A percentile compares a stretch with the other conserved stretches of the same genome.
Conservation (phyloP, 2,113 vertebrate species). For the Neodon shergylaensis region DNA sequence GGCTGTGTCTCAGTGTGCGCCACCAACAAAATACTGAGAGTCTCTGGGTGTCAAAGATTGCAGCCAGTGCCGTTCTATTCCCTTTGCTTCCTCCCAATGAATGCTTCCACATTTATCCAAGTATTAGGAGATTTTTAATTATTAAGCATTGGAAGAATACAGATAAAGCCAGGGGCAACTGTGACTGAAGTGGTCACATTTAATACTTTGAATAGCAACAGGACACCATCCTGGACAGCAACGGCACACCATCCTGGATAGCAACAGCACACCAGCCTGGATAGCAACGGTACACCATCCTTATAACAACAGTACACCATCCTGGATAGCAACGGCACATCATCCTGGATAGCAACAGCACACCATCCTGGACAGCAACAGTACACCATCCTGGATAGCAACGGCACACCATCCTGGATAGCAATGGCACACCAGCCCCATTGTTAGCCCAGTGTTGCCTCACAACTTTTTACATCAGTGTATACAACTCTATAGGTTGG, state of each 20-base stretch:
- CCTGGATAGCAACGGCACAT: no score
- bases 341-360: no score
- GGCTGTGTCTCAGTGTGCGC: accelerated
- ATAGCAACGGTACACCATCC: no score
- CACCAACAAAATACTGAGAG: not conserved
- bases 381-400: no score
- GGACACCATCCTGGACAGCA: no score
- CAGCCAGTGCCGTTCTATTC: not conserved
- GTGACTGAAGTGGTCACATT: not conserved
- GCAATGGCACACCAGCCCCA: no score
- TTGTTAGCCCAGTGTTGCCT: not conserved
- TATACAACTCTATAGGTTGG: not conserved
- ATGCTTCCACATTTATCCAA: not conserved
- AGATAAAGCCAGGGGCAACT: not conserved
- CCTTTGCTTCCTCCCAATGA: not conserved
- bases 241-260: no score
- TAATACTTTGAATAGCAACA: not conserved
- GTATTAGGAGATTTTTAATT: not conserved
- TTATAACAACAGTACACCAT: no score
- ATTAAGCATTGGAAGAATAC: not conserved
- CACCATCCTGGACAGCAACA: no score
- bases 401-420: no score
- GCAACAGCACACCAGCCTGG: accelerated
- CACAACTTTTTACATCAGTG: not conserved
- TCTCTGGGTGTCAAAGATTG: accelerated